phyloP scores from a whole-genome alignment of 2,797 vertebrate genomes.

The Tympanoctomys barrerae region DNA sequence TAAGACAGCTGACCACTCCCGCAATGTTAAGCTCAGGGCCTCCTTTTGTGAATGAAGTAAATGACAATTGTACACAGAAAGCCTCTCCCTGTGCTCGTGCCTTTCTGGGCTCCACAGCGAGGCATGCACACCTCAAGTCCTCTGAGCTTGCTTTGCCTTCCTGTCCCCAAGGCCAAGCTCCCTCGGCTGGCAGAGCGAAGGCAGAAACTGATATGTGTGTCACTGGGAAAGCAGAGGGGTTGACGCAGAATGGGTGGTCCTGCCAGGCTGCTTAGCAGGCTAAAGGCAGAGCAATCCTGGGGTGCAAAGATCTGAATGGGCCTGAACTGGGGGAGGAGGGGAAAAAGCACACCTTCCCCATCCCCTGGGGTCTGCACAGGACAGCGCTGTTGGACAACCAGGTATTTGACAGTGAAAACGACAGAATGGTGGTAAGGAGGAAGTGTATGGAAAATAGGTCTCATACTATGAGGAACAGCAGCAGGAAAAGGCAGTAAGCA shows the following conservation, averaged over 20 bases:
- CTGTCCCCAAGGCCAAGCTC: neutral
- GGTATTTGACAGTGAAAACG: neutral
- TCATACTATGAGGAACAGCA: neutral
- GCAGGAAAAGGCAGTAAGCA: neutral
- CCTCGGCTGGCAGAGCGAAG: neutral
- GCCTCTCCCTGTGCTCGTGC: neutral
- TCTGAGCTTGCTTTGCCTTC: neutral
- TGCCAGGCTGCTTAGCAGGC: neutral
- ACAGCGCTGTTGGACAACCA: neutral
- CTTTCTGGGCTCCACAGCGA: neutral
- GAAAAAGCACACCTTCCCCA: neutral
- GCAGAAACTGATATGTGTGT: neutral
- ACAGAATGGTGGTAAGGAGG: neutral
- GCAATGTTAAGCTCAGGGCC: neutral
- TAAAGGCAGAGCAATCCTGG: neutral
- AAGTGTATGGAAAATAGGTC: neutral
- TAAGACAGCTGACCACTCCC: neutral
- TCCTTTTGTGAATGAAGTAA: neutral
- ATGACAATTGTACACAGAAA: neutral
- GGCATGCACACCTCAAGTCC: neutral
- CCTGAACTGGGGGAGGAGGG: neutral
- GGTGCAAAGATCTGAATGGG: neutral
- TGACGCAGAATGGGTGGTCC: neutral
- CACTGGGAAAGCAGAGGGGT: neutral
- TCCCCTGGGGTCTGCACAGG: neutral